Evolutionary conservation across 1,140 invertebrate genomes (phyloP).

Genomic region (Panonychus citri): DNA sequence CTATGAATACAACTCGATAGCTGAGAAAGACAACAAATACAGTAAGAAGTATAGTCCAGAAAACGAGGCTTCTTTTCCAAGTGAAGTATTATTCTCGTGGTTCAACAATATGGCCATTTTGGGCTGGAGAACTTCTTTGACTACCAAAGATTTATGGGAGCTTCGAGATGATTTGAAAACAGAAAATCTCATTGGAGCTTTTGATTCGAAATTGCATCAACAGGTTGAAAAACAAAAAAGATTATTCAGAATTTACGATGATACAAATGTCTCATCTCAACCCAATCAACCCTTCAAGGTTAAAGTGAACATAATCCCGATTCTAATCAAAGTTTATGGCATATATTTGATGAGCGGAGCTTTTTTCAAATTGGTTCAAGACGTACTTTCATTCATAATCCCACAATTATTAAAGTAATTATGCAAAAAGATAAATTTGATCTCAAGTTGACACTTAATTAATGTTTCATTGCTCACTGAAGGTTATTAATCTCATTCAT

Average conservation of each 20-base stretch:
- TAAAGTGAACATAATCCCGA: constrained; percentile 18
- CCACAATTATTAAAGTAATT: constrained; percentile 31
- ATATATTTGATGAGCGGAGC: constrained; percentile 52
- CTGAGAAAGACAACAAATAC: background rate
- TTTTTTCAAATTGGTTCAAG: constrained; percentile 52
- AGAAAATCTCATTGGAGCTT: constrained; percentile 12
- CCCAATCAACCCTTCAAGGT: background rate
- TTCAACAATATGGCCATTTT: constrained; percentile 35
- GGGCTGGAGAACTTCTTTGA: constrained; percentile 5
- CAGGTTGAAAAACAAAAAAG: background rate
- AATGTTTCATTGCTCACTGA: background rate
- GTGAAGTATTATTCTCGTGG: constrained; percentile 69
- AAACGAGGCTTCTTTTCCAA: constrained; percentile 58
- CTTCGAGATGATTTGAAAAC: constrained; percentile 39
- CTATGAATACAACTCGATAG: background rate
- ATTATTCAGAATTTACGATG: background rate
- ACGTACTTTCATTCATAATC: constrained; percentile 72
- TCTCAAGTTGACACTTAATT: constrained; percentile 5
- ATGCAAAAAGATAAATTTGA: constrained; percentile 5
- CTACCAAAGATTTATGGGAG: background rate
- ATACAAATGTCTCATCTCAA: background rate
- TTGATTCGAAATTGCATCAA: background rate
- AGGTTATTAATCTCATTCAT: constrained; percentile 34
- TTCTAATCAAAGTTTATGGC: constrained; percentile 36
- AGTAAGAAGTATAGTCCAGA: constrained; percentile 35